Evolutionary conservation across 2,113 vertebrate species (phyloP).

Genomic region (Odocoileus hemionus): DNA sequence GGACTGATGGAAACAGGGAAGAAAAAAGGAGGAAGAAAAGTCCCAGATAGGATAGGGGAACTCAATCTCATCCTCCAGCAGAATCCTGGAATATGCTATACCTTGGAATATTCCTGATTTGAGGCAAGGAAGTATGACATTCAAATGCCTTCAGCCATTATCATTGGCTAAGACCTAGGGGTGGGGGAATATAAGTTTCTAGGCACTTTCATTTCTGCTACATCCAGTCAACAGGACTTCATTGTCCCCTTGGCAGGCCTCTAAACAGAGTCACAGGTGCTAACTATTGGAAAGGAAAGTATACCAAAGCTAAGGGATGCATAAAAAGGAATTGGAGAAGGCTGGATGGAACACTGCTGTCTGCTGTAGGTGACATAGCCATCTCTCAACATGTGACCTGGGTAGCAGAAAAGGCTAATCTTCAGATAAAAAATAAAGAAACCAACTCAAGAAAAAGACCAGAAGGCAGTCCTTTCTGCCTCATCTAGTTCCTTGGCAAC

Average conservation of each 20-base stretch:
- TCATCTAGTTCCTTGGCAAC: background rate
- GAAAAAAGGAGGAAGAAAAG: background rate
- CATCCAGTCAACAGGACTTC: background rate
- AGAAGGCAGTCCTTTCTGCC: background rate
- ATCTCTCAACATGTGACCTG: background rate
- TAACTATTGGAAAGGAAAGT: background rate
- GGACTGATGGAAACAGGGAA: background rate
- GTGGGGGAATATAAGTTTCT: background rate
- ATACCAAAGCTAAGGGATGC: background rate
- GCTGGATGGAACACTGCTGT: background rate
- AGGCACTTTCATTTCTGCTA: background rate
- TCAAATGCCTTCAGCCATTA: background rate
- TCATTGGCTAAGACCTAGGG: background rate
- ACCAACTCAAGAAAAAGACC: background rate
- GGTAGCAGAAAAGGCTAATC: background rate
- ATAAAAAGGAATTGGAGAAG: background rate
- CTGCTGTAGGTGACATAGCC: background rate
- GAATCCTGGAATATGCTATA: background rate
- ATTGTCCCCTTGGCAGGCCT: background rate
- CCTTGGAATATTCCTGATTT: background rate
- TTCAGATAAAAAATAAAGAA: background rate
- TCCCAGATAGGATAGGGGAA: background rate
- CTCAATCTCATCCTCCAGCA: background rate
- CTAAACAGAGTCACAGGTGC: background rate
- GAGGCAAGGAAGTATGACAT: background rate